Base-by-base conservation (phyloP, 2,888 invertebrate species). In the Hemicrepidius hirtus region DNA sequence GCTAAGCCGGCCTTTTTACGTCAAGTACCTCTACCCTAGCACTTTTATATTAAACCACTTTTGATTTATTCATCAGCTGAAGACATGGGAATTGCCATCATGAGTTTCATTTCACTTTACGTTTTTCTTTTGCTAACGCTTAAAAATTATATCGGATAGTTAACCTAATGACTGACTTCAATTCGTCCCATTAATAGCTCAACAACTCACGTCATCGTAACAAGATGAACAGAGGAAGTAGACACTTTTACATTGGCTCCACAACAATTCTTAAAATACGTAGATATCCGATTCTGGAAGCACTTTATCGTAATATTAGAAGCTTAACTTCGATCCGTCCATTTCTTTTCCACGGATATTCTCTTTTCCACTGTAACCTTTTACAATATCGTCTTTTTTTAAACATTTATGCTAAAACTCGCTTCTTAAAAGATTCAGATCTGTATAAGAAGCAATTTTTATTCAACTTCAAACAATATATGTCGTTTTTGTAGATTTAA, bases 1-100 rank as follows among this genome's bases (percentile, higher is more conserved):
- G 55, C 49, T 63, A 50, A 65, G 53, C 41, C 53, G 53, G 20
- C 53, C 65, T 18, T 53, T 65, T 65, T 65, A 65, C 53, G 37
- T 16, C 16, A 65, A 55, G 41, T 65, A 53, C 32, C 53, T 53
- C 12, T n/a, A 20, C 37, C 20, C 18, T 5, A 18, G 41, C 40
- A 65, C 55, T 28, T 55, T 35, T 28, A 55, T 55, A 55, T 55
- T 55, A 55, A 55, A 55, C 35, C 35, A 16, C 55, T 28, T 49
- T 35, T 55, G 55, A 55, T 55, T 32, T 55, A 55, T 55, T 55
- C 55, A 32, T 55, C 55, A 32, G 32, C 21, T 20, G 55, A 55
- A 28, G 28, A 28, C 32, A 32, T 16, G 28, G 20, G 21, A 55
- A 55, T 55, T 55, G 13, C 55, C 12, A 7, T 12, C 7, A n/a